A percentile compares a stretch with the other conserved stretches of the same genome.
phyloP scores from a whole-genome alignment of 2,888 invertebrate species.

The Diloba caeruleocephala region DNA sequence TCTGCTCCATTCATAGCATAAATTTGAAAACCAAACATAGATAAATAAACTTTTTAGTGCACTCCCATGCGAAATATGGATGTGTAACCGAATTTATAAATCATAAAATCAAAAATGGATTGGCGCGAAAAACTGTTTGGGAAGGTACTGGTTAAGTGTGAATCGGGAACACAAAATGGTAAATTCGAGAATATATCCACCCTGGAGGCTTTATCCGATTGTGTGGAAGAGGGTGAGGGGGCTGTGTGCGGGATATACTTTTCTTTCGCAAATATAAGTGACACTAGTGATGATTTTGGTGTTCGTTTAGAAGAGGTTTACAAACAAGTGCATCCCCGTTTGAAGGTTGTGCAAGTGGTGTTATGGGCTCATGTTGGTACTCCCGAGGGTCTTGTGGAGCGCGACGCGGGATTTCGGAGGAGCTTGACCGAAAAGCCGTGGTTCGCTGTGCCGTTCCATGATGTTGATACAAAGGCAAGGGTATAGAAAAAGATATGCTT shows the following conservation, averaged over 20 bases:
- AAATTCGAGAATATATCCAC: conserved; percentile 84
- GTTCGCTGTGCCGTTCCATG: conserved; percentile 92
- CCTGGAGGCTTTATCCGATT: conserved; percentile 79
- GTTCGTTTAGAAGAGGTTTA: conserved; percentile 90
- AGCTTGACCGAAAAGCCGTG: conserved; percentile 91
- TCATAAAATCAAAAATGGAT: conserved; percentile 74
- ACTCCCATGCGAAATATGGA: conserved; percentile 23
- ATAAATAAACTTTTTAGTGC: conserved; percentile 37
- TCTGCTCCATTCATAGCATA: conserved; percentile 12
- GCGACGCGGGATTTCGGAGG: conserved; percentile 90
- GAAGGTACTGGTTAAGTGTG: conserved; percentile 86
- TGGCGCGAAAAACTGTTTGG: conserved; percentile 91
- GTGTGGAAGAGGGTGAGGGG: conserved; percentile 84
- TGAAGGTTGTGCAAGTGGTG: conserved; percentile 92
- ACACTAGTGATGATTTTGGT: conserved; percentile 91
- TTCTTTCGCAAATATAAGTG: conserved; percentile 92
- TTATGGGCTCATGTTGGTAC: conserved; percentile 90
- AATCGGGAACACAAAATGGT: conserved; percentile 77
- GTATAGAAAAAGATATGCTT: background rate
- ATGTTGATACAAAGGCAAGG: conserved; percentile 92
- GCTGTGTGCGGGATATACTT: conserved; percentile 91
- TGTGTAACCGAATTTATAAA: conserved; percentile 27
- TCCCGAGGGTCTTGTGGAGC: conserved; percentile 90
- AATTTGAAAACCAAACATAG: conserved; percentile 34
- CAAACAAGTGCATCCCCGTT: conserved; percentile 80